Base-by-base conservation (phyloP, 2,888 invertebrate species). In the Adelphocoris suturalis region DNA sequence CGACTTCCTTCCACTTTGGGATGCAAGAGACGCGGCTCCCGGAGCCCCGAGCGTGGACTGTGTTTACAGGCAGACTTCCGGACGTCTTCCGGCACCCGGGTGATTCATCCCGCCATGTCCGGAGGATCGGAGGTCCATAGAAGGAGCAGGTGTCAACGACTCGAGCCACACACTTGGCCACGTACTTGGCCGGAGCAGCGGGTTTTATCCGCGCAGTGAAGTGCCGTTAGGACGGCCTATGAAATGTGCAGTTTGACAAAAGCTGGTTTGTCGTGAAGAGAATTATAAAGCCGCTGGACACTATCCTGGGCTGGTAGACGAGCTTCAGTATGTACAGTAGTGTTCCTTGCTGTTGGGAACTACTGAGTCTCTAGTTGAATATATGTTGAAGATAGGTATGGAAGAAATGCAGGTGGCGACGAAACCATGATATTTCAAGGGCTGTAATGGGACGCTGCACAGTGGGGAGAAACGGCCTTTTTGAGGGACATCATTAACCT, bases 111-210 rank as follows among this genome's bases (percentile, higher is more conserved):
- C n/a, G 78, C 46, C 78, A 16, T 46, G 78, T 78, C 78, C 78
- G 78, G 47, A 28, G 9, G 46, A 19, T 19, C 78, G 14, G 46
- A 78, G 47, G 78, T 19, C 78, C 78, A 19, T 46, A 78, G 46
- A 78, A 78, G 78, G 78, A 78, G 78, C 28, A 78, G 19, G 78
- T 78, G 78, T 78, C 78, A 78, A 46, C 37, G 78, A 78, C 78
- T 78, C 13, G 3, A 68, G 27, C 23, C 68, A 19, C 23, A 68
- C 68, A 68, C 23, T 68, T 68, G 23, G 12, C 68, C 68, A 68
- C 68, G 68, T 68, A 61, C 61, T 68, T 68, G 68, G 4, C 5
- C 52, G 0, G 61, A 61, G 9, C n/a, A 16, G 61, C 19, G 61
- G 16, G n/a, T 68, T 68, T 23, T 12, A 68, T 68, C 68, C 68